Conservation (phyloP, 2,888 invertebrate species). For the Phyto melanocephala region DNA sequence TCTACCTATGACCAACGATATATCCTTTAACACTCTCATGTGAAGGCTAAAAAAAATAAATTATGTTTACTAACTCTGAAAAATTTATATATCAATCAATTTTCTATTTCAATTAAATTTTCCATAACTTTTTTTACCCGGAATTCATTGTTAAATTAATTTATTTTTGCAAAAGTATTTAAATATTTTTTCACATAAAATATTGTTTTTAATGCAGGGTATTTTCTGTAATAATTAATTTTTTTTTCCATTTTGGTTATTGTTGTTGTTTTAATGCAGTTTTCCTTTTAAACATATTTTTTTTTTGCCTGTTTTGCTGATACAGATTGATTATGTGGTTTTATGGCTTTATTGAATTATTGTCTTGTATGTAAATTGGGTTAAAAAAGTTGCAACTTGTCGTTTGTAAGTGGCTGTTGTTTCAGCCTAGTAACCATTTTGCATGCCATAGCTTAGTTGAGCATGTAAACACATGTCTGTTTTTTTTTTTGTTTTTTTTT, state of each 20-base stretch:
- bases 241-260: background rate
- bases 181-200: too few relatives aligned
- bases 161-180: too few relatives aligned
- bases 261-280: background rate
- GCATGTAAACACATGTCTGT: conserved; percentile 17
- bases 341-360: conserved; percentile 70
- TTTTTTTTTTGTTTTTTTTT: conserved; percentile 16
- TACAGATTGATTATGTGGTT: conserved; percentile 72
- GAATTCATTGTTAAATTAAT: too few relatives aligned
- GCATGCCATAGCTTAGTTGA: background rate
- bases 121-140: too few relatives aligned
- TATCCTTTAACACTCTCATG: too few relatives aligned
- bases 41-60: too few relatives aligned
- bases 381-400: conserved; percentile 65
- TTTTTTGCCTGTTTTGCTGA: conserved; percentile 48
- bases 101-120: too few relatives aligned
- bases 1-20: too few relatives aligned
- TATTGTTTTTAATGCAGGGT: too few relatives aligned
- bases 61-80: too few relatives aligned
- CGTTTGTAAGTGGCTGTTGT: conserved; percentile 16
- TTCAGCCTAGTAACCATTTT: background rate
- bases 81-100: too few relatives aligned
- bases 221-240: too few relatives aligned
- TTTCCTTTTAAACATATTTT: background rate
- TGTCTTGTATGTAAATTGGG: conserved; percentile 71